Evolutionary conservation across 2,113 vertebrate species (phyloP).

Genomic region (Phyllostomus discolor): DNA sequence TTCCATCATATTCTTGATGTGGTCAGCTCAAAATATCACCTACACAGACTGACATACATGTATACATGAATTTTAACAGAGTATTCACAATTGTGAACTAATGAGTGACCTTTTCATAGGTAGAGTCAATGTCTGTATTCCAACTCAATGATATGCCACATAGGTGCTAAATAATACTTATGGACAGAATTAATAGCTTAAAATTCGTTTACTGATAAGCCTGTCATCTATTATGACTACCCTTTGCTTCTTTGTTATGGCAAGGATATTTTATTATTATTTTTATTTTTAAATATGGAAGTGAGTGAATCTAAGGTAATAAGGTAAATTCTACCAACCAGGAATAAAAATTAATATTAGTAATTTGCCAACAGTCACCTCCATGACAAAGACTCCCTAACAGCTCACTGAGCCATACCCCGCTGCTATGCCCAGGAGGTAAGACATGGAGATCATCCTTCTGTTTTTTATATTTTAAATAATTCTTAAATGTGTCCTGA

Average conservation of each 20-base stretch:
- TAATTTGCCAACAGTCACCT: not conserved
- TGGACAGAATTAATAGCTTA: not conserved
- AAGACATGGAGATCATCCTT: not conserved
- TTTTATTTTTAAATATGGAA: not conserved
- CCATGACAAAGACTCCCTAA: not conserved
- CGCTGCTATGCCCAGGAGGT: not conserved
- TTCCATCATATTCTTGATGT: not conserved
- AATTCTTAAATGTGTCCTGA: not conserved
- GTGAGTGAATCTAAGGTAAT: not conserved
- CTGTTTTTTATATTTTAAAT: not conserved
- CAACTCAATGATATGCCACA: not conserved
- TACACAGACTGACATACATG: not conserved
- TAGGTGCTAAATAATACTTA: not conserved
- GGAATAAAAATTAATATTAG: not conserved
- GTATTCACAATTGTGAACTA: not conserved
- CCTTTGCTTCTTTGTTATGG: not conserved
- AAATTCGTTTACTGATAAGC: not conserved
- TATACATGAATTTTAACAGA: not conserved
- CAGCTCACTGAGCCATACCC: not conserved
- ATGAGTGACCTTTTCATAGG: not conserved
- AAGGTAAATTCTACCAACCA: not conserved
- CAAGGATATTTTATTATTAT: not conserved
- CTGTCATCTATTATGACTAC: not conserved
- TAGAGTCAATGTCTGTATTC: not conserved
- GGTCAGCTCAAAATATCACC: not conserved